Conservation (phyloP, 1,140 invertebrate genomes). For the Drosophila pallidifrons region DNA sequence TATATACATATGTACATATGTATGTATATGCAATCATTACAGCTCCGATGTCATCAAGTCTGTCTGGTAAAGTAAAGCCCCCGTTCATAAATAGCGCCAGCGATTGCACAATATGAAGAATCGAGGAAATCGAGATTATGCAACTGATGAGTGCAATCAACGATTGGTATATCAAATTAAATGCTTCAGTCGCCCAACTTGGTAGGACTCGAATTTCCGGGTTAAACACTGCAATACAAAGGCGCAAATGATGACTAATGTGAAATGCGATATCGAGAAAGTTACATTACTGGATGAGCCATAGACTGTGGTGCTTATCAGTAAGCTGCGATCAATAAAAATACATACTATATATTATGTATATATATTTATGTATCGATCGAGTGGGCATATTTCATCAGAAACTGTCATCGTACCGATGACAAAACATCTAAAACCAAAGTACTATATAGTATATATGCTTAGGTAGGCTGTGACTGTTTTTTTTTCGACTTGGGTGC, state of each 20-base stretch:
- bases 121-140: conserved; percentile 3
- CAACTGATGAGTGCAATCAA: neutral
- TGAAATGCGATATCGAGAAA: conserved; percentile 8
- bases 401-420: conserved; percentile 7
- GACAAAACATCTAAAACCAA: conserved; percentile 4
- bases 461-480: neutral
- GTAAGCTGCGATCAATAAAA: conserved; percentile 5
- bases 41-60: neutral
- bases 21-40: too few relatives aligned
- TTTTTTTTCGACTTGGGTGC: neutral
- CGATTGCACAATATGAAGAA: conserved; percentile 7
- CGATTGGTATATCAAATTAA: conserved; percentile 3
- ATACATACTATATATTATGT: neutral
- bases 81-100: neutral
- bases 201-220: neutral
- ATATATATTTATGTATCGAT: neutral
- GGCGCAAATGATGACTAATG: conserved; percentile 1
- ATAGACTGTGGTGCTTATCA: conserved; percentile 13
- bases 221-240: neutral
- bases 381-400: conserved; percentile 14
- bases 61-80: too few relatives aligned
- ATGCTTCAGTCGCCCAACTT: neutral
- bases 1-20: too few relatives aligned
- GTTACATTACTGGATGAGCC: conserved; percentile 12
- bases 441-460: too few relatives aligned